These are phyloP conservation scores for Rhynchotus rufescens DNA, from an alignment of 2,797 vertebrate genomes.

Conservation along the genomic window DNA sequence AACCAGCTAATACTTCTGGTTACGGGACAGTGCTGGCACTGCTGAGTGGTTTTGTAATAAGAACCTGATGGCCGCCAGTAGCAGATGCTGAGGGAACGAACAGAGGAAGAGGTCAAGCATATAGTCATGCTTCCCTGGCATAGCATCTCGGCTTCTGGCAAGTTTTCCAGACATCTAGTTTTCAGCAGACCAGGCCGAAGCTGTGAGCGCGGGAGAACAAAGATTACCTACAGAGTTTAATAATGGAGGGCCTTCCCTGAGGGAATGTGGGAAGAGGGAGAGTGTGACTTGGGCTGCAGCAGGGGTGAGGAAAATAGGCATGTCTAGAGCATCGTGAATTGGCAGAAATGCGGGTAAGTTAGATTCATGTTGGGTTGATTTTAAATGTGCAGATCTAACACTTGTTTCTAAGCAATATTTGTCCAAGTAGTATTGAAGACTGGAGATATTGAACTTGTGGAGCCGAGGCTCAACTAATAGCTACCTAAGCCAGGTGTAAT, in stretches of 20 bases:
- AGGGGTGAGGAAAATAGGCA: conserved; percentile 27
- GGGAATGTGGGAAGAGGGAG: conserved; percentile 20
- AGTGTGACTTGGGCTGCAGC: conserved; percentile 38
- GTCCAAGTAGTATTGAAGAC: no score
- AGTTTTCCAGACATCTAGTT: conserved; percentile 72
- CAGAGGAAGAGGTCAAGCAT: conserved; percentile 73
- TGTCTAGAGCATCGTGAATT: conserved; percentile 30
- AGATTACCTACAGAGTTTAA: conserved; percentile 61
- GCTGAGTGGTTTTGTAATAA: conserved; percentile 60
- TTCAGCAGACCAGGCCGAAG: conserved; percentile 56
- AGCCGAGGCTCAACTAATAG: background rate
- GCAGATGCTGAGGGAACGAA: conserved; percentile 57
- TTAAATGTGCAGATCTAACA: conserved; percentile 25
- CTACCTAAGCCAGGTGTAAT: background rate
- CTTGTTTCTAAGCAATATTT: conserved; percentile 16
- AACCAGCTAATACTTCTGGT: conserved; percentile 52
- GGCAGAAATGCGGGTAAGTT: conserved; percentile 1
- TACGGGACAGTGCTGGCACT: conserved; percentile 50
- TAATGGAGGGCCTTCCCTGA: conserved; percentile 44
- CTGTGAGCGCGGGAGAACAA: conserved; percentile 44
- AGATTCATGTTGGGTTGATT: background rate
- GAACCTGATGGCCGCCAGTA: conserved; percentile 65
- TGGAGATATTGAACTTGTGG: background rate
- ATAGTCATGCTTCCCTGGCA: conserved; percentile 74
- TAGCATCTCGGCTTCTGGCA: conserved; percentile 63